These are phyloP conservation scores for Hylaeus anthracinus DNA, from an alignment of 1,140 invertebrate species.

Conservation along the genomic window DNA sequence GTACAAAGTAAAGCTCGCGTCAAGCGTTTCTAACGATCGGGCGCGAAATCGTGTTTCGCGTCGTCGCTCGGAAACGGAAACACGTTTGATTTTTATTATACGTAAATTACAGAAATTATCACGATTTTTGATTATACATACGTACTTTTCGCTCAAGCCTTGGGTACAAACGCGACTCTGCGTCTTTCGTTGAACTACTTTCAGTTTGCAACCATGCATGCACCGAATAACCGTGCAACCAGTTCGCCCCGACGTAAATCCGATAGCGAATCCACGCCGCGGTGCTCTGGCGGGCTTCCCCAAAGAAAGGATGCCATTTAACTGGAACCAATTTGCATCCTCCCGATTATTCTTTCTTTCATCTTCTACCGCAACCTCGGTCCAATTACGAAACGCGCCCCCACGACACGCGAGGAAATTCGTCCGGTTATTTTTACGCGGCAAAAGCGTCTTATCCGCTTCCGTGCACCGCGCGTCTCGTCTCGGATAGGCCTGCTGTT, in stretches of 20 bases:
- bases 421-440: slow-evolving; percentile 37
- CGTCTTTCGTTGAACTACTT: too few species aligned
- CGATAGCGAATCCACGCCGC: too few species aligned
- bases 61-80: not conserved
- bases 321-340: slow-evolving; percentile 22
- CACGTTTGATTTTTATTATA: too few species aligned
- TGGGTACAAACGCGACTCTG: too few species aligned
- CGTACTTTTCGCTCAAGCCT: too few species aligned
- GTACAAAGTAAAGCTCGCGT: slow-evolving; percentile 47
- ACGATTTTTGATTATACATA: too few species aligned
- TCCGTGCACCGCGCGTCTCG: not conserved
- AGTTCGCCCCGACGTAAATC: too few species aligned
- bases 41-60: not conserved
- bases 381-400: slow-evolving; percentile 38
- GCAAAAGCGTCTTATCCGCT: slow-evolving; percentile 7
- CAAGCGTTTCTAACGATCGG: slow-evolving; percentile 35
- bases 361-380: slow-evolving; percentile 18
- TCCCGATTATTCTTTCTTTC: slow-evolving; percentile 34
- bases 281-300: too few species aligned
- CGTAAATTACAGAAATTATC: too few species aligned
- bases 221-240: too few species aligned
- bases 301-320: not conserved
- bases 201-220: too few species aligned
- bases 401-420: not conserved
- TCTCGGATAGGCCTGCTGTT: not conserved